Evolutionary conservation across 2,888 invertebrate genomes (phyloP), one percentile per base, ranked within the genome.

Genomic region (Idaea biselata): DNA sequence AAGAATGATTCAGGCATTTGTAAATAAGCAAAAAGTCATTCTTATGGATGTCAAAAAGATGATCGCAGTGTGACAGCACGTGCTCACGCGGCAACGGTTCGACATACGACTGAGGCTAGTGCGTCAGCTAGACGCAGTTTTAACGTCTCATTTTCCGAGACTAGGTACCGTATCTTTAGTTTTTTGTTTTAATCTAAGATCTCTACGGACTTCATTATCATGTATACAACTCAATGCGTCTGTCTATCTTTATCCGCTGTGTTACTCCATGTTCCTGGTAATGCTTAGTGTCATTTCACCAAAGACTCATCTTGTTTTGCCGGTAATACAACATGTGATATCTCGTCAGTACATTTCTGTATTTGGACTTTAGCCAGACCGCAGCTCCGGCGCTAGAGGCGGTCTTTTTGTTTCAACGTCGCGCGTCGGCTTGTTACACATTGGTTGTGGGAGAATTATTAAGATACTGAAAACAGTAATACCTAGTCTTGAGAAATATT

Each of bases 281-380:
- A 44, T 44, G 8, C 44, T 44, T 7, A 44, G 44, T 44, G 44
- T 44, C 8, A 44, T 44, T 44, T 44, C 44, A 44, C 11, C 44
- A 44, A 44, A 44, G 44, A 44, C 44, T 44, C 44, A 44, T 44
- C 44, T 44, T 44, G 11, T 44, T 44, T 44, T 14, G 14, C 14
- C 44, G 14, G 56, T 56, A 56, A 56, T 56, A 56, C 68, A 68
- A 66, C 62, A 67, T 54, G 63, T 60, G 63, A 69, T 65, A 68
- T 32, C 25, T 63, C 67, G 59, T 14, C 61, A 64, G 55, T 44
- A 56, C 58, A 60, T 59, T 58, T 64, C 70, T 65, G 68, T 63
- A 69, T 71, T 73, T 73, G 73, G 73, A 71, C 54, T 31, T 62
- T 65, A 63, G 73, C 73, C 73, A 73, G 73, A 73, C 73, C 72